Evolutionary conservation across 2,797 vertebrate species (phyloP).

Genomic region (Hipposideros larvatus): DNA sequence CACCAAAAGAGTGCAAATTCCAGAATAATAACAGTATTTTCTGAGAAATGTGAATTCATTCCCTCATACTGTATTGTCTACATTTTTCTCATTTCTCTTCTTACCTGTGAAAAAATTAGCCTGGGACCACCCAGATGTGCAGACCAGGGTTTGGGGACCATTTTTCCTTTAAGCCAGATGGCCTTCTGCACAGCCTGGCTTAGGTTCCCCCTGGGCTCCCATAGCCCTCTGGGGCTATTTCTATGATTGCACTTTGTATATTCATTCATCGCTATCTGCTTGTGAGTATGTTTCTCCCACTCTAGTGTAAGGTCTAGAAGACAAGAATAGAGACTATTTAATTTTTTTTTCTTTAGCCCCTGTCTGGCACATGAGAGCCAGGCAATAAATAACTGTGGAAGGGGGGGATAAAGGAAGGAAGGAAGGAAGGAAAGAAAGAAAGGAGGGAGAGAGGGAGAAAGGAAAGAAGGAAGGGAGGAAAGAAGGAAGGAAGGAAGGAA

Average conservation of each 20-base stretch:
- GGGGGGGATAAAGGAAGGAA: accelerated
- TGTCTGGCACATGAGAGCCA: background rate
- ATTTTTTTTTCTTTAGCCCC: background rate
- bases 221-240: background rate
- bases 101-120: background rate
- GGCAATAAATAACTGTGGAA: background rate
- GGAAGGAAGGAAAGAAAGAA: accelerated
- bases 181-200: background rate
- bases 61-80: background rate
- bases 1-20: background rate
- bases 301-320: background rate
- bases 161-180: background rate
- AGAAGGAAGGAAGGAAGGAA: background rate
- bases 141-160: background rate
- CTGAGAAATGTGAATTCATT: background rate
- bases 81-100: background rate
- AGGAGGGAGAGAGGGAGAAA: accelerated
- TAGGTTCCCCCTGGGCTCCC: background rate
- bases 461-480: accelerated
- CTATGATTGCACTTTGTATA: background rate
- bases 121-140: background rate
- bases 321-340: background rate
- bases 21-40: background rate
- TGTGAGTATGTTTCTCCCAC: background rate
- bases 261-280: background rate